Evolutionary conservation across 2,113 vertebrate species (phyloP), one percentile per base, ranked within the genome.

Genomic region (Pipra filicauda): DNA sequence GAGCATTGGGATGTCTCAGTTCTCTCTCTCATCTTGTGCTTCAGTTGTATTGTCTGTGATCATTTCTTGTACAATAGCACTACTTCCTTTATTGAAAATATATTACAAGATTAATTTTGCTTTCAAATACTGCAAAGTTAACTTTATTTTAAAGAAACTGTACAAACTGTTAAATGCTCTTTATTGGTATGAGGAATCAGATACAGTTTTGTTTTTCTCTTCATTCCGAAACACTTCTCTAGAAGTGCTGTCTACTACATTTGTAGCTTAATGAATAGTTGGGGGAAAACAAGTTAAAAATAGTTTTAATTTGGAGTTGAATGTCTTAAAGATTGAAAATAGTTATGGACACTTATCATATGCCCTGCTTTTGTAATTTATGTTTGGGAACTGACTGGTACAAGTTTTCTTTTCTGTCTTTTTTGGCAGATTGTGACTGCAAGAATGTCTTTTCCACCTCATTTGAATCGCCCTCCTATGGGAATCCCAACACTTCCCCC

Each of bases 381-480:
- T 13, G 3, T 88, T 88, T 90, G 48, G n/a, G 35, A 86, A 11
- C 73, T 85, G 28, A 86, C 35, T 69, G 39, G 9, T 67, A 4
- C 28, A 69, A 69, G 48, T 94, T 91, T 76, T 2, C 24, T 75
- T 89, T 96, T 76, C 91, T 62, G 11, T n/a, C 62, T 71, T 96
- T 27, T 90, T 84, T 97, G 74, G 59, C 87, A 99, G 99, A 98
- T 98, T 95, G 94, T 94, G 98, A 96, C 97, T 88, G 94, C 94
- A 96, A 99, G 96, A 96, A 99, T 99, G 99, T 99, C 99, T 85
- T 99, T 99, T 70, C 99, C 99, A 90, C 99, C 99, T 96, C 99
- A 99, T 97, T 98, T 99, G 96, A 99, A 99, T 98, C 99, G 99
- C 92, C 98, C 99, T 94, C 98, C 98, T 16, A 98, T 99, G 97